Evolutionary conservation across 2,888 invertebrate species (phyloP).

Genomic region (Conistra vaccinii): DNA sequence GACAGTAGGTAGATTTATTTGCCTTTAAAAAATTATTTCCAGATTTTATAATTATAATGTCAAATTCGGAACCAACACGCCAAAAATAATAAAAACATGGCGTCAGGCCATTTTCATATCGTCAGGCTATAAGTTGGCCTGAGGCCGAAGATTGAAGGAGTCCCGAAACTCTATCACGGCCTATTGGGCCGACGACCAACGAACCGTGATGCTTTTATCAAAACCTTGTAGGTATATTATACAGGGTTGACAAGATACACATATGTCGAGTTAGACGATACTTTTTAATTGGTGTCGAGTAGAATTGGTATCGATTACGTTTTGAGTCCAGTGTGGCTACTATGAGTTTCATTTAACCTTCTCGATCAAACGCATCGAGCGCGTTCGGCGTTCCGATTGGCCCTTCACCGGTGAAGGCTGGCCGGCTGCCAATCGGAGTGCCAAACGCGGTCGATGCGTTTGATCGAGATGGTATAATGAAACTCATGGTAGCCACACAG

Average conservation of each 20-base stretch:
- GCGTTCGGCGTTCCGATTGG: no score
- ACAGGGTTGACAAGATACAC: slow-evolving; percentile 24
- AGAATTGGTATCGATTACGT: not conserved
- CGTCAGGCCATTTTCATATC: slow-evolving; percentile 40
- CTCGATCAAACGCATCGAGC: no score
- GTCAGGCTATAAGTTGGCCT: slow-evolving; percentile 39
- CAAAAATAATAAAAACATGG: slow-evolving; percentile 37
- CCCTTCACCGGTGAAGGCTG: no score
- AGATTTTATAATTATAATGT: no score
- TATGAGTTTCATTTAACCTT: no score
- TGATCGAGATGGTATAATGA: no score
- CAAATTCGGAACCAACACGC: not conserved
- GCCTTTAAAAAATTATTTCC: not conserved
- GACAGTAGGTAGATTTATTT: not conserved
- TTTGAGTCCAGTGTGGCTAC: no score
- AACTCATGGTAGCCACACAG: no score
- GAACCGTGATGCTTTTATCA: slow-evolving; percentile 65
- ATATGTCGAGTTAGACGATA: not conserved
- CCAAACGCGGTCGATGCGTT: no score
- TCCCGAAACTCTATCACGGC: slow-evolving; percentile 59
- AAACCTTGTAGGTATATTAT: slow-evolving; percentile 24
- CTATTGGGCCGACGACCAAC: slow-evolving; percentile 60
- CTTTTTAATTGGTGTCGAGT: slow-evolving; percentile 10
- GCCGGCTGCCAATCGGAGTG: no score
- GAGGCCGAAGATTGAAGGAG: slow-evolving; percentile 57